Evolutionary conservation across 2,113 vertebrate genomes (phyloP).

Genomic region (Etheostoma cragini): DNA sequence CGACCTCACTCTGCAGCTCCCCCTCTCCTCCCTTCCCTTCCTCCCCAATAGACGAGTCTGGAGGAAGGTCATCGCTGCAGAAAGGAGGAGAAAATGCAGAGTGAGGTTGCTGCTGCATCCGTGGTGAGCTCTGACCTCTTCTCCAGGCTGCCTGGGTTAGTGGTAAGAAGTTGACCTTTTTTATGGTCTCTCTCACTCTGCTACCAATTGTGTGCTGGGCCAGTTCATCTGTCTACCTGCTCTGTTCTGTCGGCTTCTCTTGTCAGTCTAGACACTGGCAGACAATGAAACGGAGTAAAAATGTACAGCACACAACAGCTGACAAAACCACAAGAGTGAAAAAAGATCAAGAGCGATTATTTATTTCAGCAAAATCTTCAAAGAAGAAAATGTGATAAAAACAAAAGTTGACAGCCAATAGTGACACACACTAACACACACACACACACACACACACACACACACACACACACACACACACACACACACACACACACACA

Average conservation of each 20-base stretch:
- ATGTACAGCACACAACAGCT: conserved; percentile 56
- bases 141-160: conserved; percentile 78
- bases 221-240: conserved; percentile 61
- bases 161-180: conserved; percentile 69
- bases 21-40: conserved; percentile 87
- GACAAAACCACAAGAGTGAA: conserved; percentile 54
- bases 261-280: conserved; percentile 73
- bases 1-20: conserved; percentile 84
- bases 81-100: conserved; percentile 89
- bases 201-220: conserved; percentile 51
- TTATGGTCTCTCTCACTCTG: conserved; percentile 60
- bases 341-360: conserved; percentile 43
- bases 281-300: conserved; percentile 58
- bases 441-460: conserved; percentile 28
- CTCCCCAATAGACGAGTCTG: conserved; percentile 80
- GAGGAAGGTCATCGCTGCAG: conserved; percentile 85
- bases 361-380: conserved; percentile 61
- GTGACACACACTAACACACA: conserved; percentile 46
- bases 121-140: conserved; percentile 82
- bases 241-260: conserved; percentile 64
- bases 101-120: conserved; percentile 83
- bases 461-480: conserved; percentile 39
- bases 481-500: too few relatives aligned
- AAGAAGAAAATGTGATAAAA: conserved; percentile 57
- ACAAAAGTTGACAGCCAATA: conserved; percentile 63